Percentiles rank a stretch among this genome's conserved stretches.
Conservation (phyloP, 2,113 vertebrate species). For the Apaloderma vittatum region DNA sequence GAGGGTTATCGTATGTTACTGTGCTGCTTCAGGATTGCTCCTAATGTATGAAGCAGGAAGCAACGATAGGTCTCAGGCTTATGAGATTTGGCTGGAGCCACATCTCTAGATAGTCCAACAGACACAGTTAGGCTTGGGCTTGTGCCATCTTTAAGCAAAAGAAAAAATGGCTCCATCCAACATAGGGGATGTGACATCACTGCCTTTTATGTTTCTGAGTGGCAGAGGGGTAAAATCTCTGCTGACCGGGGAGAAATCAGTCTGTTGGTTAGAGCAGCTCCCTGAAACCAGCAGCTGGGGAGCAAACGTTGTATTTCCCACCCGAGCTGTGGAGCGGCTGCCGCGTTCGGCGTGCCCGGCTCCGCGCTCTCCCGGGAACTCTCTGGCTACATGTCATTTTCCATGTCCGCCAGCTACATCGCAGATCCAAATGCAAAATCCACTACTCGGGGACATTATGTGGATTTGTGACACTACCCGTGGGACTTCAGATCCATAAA, state of each 20-base stretch:
- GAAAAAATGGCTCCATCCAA: neutral
- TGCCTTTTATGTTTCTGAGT: neutral
- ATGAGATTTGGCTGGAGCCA: neutral
- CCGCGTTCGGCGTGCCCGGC: neutral
- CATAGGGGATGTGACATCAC: neutral
- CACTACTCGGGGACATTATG: constrained; percentile 74
- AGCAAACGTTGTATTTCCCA: constrained; percentile 18
- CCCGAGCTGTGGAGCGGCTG: constrained; percentile 15
- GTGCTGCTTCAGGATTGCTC: neutral
- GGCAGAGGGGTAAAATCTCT: neutral
- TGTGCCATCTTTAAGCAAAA: neutral
- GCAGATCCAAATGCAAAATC: constrained; percentile 81
- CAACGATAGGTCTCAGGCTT: neutral
- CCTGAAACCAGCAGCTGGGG: neutral
- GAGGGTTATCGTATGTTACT: neutral
- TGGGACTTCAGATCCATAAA: constrained; percentile 84
- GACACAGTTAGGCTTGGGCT: neutral
- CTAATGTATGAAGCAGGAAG: neutral
- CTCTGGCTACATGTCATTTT: constrained; percentile 78
- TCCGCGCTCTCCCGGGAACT: constrained; percentile 60
- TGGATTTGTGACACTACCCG: constrained; percentile 81
- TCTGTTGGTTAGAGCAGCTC: neutral
- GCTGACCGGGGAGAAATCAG: fast-evolving
- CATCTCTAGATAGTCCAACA: neutral
- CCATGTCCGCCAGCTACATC: constrained; percentile 79